Evolutionary conservation across 1,140 invertebrate species (phyloP).

Genomic region (Littorina saxatilis): DNA sequence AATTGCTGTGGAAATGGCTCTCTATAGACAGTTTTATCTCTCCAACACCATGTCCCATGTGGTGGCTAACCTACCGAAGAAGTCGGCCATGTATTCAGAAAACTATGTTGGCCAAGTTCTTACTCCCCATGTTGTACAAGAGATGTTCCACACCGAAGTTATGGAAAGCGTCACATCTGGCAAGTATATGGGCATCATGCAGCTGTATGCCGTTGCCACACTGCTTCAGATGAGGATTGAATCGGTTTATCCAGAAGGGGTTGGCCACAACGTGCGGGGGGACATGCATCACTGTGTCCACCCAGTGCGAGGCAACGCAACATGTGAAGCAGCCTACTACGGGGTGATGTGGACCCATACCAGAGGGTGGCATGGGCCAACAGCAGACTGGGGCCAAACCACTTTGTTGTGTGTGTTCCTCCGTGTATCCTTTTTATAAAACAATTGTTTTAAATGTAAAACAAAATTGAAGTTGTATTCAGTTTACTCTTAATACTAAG

Average conservation of each 20-base stretch:
- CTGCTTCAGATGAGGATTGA: not conserved
- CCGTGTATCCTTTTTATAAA: too few relatives aligned
- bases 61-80: not conserved
- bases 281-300: not conserved
- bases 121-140: not conserved
- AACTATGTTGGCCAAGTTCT: not conserved
- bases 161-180: not conserved
- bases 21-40: conserved; percentile 68
- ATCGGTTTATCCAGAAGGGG: not conserved
- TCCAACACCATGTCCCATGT: conserved; percentile 58
- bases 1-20: not conserved
- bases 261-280: not conserved
- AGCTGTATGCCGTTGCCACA: not conserved
- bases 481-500: too few relatives aligned
- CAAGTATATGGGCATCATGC: not conserved
- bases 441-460: too few relatives aligned
- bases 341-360: not conserved
- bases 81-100: conserved; percentile 6
- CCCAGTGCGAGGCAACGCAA: not conserved
- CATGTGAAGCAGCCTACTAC: not conserved
- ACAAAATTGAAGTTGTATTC: too few relatives aligned
- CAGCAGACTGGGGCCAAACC: not conserved
- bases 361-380: not conserved
- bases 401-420: not conserved
- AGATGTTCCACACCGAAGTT: not conserved